Percentiles rank a stretch among this genome's conserved stretches.
These are phyloP conservation scores for Ardeotis arabs DNA, from an alignment of 2,113 vertebrate genomes.

Conservation along the genomic window DNA sequence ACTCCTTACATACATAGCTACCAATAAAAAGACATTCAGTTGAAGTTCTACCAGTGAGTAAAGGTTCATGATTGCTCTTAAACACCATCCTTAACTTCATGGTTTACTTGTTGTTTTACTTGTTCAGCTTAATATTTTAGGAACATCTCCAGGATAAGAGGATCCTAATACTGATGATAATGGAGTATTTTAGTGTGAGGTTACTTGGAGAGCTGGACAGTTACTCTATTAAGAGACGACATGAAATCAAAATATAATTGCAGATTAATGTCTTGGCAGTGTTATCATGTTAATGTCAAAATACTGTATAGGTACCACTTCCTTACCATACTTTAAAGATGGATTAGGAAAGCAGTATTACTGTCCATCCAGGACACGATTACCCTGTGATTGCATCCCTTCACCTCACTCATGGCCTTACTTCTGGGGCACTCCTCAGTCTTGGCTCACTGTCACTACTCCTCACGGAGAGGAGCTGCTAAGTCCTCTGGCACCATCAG, in stretches of 20 bases:
- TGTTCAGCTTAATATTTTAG: neutral
- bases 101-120: neutral
- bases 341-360: neutral
- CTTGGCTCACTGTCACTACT: neutral
- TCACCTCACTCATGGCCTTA: neutral
- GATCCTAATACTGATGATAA: neutral
- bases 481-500: neutral
- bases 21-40: neutral
- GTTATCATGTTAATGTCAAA: neutral
- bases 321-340: neutral
- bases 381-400: neutral
- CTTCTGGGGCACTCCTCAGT: neutral
- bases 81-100: neutral
- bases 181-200: neutral
- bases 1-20: neutral
- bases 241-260: constrained; percentile 10
- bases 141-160: neutral
- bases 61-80: neutral
- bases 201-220: neutral
- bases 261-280: neutral
- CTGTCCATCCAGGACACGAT: neutral
- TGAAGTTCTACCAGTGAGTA: neutral
- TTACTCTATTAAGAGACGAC: neutral
- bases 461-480: neutral
- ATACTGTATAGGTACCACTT: neutral